These are phyloP conservation scores for Pitangus sulphuratus DNA, from an alignment of 2,797 vertebrate genomes.

Conservation along the genomic window DNA sequence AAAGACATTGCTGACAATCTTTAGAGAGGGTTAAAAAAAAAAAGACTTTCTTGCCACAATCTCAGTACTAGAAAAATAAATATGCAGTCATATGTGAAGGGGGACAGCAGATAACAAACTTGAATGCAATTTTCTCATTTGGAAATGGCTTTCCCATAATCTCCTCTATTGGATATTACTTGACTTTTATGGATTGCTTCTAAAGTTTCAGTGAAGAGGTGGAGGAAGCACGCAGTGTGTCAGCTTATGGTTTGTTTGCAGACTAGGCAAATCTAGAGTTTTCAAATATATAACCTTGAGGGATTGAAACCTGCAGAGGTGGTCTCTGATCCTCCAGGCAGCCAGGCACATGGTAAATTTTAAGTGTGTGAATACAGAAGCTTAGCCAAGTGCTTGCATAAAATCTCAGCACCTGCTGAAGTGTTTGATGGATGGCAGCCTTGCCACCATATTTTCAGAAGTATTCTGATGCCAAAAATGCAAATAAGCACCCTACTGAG, in stretches of 20 bases:
- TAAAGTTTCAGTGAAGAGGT: slow-evolving; percentile 12
- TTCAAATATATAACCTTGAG: slow-evolving; percentile 43
- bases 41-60: neutral
- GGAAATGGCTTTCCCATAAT: slow-evolving; percentile 44
- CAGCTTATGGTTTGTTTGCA: slow-evolving; percentile 23
- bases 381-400: slow-evolving; percentile 50
- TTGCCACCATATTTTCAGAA: slow-evolving; percentile 59
- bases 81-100: neutral
- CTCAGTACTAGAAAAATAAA: slow-evolving; percentile 38
- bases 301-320: slow-evolving; percentile 47
- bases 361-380: slow-evolving; percentile 9
- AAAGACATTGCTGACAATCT: neutral
- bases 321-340: slow-evolving; percentile 36
- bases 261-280: slow-evolving; percentile 10
- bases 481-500: slow-evolving; percentile 52
- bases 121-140: slow-evolving; percentile 29
- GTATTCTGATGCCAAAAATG: slow-evolving; percentile 47
- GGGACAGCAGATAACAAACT: slow-evolving; percentile 5
- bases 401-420: slow-evolving; percentile 65
- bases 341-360: slow-evolving; percentile 17
- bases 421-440: slow-evolving; percentile 58
- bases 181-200: neutral
- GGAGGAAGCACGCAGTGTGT: neutral
- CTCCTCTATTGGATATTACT: neutral
- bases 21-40: neutral